phyloP scores from a whole-genome alignment of 2,797 vertebrate species.

The Parotocinclus haroldoi region DNA sequence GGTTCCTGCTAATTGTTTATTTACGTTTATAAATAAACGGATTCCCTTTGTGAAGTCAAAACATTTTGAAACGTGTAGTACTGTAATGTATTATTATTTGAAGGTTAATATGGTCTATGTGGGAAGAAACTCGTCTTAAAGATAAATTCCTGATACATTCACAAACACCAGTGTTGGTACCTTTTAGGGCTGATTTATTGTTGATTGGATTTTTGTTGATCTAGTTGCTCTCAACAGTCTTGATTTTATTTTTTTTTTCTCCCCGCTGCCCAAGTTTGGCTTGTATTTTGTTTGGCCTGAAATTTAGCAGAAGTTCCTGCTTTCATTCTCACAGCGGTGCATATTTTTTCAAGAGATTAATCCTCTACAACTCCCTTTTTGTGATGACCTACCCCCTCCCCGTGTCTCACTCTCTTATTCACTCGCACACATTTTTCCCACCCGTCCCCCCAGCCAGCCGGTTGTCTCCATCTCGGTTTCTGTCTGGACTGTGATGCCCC shows the following conservation, averaged over 20 bases:
- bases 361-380: conserved; percentile 52
- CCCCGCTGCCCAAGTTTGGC: conserved; percentile 46
- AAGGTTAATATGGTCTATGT: no score
- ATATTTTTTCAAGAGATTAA: conserved; percentile 73
- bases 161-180: no score
- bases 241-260: conserved; percentile 29
- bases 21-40: no score
- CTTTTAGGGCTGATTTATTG: no score
- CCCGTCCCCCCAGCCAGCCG: conserved; percentile 43
- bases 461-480: conserved; percentile 29
- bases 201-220: no score
- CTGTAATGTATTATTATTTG: no score
- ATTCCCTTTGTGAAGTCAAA: no score
- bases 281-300: conserved; percentile 59
- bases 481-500: conserved; percentile 59
- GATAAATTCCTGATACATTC: no score
- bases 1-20: no score
- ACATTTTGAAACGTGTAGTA: no score
- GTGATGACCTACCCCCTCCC: conserved; percentile 49
- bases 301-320: conserved; percentile 67
- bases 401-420: conserved; percentile 66
- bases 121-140: no score
- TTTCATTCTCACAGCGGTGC: conserved; percentile 72
- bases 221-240: not conserved
- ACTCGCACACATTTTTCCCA: conserved; percentile 61